Base-by-base conservation (phyloP, 1,140 invertebrate species). In the Sycophaga agraensis region DNA sequence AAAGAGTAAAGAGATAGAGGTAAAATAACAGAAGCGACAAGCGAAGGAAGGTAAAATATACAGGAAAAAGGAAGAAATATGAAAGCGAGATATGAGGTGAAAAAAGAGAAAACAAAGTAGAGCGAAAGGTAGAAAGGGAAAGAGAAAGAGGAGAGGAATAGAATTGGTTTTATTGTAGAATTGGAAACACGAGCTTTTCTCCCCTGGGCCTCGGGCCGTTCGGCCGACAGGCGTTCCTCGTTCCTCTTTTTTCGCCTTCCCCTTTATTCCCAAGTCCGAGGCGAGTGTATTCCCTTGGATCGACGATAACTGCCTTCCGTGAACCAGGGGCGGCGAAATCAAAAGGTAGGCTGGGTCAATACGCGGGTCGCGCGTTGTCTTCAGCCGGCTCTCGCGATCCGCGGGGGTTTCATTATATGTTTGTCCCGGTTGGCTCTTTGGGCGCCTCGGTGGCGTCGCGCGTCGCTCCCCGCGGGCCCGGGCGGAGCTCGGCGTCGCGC, bases 101-200 rank as follows among this genome's bases (percentile, higher is more conserved):
- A 43, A 14, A 37, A 37, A 35, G 28, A 39, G 45, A 45, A 55
- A 12, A 17, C 4, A 34, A 16, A 9, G 19, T 22, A 46, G 21
- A 21, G 24, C 16, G 16, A 61, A 19, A 53, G 17, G 16, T 14
- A 28, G 22, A 49, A 17, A 12, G 26, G n/a, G 9, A 40, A 5
- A 11, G 17, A 28, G 16, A 9, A 14, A 53, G 16, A 35, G 16
- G 53, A 50, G 35, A 42, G 22, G n/a, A 35, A 59, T 11, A 31
- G 28, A 31, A 31, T 11, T 49, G 28, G n/a, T 58, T 63, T 63
- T 63, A 63, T 57, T 53, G 28, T 50, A 19, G 54, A 58, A 63
- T 57, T 37, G 54, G 46, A 63, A 57, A 63, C 54, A 53, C 31
- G 54, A 63, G 61, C 46, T 58, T 57, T 46, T 46, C 54, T 57